A percentile compares a stretch with the other conserved stretches of the same genome.
Evolutionary conservation across 2,797 vertebrate species (phyloP).

Genomic region (Melanotaenia trifasciata): DNA sequence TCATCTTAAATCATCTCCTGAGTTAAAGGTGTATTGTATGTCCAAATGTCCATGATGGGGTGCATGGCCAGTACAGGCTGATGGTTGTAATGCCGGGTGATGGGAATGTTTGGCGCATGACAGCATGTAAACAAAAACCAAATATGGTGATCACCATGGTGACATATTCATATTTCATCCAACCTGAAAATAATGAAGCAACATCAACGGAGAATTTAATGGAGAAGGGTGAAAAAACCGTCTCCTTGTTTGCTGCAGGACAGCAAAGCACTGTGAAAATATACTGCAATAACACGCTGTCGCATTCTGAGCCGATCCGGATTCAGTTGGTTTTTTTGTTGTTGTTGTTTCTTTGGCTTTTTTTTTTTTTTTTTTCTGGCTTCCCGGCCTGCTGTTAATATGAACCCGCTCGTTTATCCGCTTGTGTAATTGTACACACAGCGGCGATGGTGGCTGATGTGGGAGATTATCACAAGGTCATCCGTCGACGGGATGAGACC

Average conservation of each 20-base stretch:
- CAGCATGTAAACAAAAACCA: slow-evolving; percentile 84
- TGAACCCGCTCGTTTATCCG: slow-evolving; percentile 59
- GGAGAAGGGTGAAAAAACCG: neutral
- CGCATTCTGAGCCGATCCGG: slow-evolving; percentile 48
- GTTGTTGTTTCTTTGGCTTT: neutral
- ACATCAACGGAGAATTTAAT: slow-evolving; percentile 46
- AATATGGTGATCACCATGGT: slow-evolving; percentile 81
- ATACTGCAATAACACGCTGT: slow-evolving; percentile 55
- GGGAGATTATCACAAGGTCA: slow-evolving; percentile 84
- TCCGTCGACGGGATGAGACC: slow-evolving; percentile 73
- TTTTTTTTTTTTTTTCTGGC: slow-evolving; percentile 20
- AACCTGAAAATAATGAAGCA: slow-evolving; percentile 60
- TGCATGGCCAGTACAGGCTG: slow-evolving; percentile 68
- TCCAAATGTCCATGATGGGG: slow-evolving; percentile 58
- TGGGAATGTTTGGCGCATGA: slow-evolving; percentile 81
- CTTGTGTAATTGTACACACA: slow-evolving; percentile 60
- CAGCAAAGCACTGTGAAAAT: slow-evolving; percentile 38
- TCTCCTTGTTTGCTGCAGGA: slow-evolving; percentile 27
- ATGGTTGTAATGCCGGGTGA: slow-evolving; percentile 78
- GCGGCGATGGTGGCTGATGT: slow-evolving; percentile 69
- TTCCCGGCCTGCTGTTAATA: slow-evolving; percentile 53
- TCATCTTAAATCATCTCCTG: neutral
- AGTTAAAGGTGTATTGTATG: slow-evolving; percentile 48
- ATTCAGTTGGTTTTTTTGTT: neutral
- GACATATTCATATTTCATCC: slow-evolving; percentile 71